Percentiles rank a stretch among this genome's conserved stretches.
These are phyloP conservation scores for Morphnarchus princeps DNA, from an alignment of 2,113 vertebrate genomes.

Conservation along the genomic window DNA sequence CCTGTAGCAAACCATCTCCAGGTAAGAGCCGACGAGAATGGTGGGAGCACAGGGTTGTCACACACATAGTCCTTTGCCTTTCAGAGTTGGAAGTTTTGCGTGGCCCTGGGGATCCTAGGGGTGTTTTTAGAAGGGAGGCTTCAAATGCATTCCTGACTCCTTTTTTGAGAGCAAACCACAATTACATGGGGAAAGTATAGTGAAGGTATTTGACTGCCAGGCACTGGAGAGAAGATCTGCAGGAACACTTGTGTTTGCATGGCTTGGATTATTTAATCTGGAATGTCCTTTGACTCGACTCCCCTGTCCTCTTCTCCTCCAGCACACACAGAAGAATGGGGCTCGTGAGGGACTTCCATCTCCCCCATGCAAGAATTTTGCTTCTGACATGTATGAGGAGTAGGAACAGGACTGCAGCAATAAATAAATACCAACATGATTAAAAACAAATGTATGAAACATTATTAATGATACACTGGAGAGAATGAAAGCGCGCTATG, in stretches of 20 bases:
- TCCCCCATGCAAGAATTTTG: background rate
- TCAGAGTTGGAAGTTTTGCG: background rate
- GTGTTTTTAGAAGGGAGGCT: background rate
- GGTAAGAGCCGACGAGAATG: background rate
- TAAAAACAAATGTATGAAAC: constrained; percentile 51
- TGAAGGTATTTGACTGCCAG: background rate
- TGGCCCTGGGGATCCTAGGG: background rate
- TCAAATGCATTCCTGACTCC: constrained; percentile 5
- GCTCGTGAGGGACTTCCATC: constrained; percentile 28
- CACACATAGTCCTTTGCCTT: background rate
- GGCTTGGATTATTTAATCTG: background rate
- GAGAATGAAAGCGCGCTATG: background rate
- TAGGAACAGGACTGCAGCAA: background rate
- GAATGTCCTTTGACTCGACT: background rate
- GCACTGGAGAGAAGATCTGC: background rate
- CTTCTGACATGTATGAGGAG: constrained; percentile 16
- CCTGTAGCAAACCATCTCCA: background rate
- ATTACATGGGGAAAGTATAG: background rate
- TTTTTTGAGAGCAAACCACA: constrained; percentile 2
- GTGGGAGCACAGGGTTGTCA: background rate
- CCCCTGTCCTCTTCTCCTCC: background rate
- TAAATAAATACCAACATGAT: constrained; percentile 29
- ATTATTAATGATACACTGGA: constrained; percentile 32
- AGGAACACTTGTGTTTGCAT: background rate
- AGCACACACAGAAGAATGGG: background rate